Evolutionary conservation across 2,888 invertebrate species (phyloP).

Genomic region (Panopea generosa): DNA sequence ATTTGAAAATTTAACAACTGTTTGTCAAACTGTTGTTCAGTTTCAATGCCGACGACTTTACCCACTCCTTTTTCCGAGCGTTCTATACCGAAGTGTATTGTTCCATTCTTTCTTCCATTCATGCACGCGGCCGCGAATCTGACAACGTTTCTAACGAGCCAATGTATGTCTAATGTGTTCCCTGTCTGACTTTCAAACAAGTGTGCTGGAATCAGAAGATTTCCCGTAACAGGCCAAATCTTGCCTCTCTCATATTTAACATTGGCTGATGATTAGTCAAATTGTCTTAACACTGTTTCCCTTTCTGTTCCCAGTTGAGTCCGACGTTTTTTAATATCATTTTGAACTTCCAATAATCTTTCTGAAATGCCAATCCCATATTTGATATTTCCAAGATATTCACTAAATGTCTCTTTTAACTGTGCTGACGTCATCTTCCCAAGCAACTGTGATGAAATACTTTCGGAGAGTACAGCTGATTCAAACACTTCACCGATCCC

Average conservation of each 20-base stretch:
- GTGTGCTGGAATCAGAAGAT: constrained; percentile 22
- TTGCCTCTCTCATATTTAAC: not conserved
- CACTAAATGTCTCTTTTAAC: constrained; percentile 16
- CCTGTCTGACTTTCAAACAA: no score
- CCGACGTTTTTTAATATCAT: no score
- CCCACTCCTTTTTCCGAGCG: constrained; percentile 10
- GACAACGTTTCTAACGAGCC: constrained; percentile 12
- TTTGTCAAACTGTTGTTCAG: not conserved
- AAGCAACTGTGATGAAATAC: constrained; percentile 18
- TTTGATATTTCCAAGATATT: no score
- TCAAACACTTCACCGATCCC: no score
- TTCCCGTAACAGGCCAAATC: constrained; percentile 19
- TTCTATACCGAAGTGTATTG: constrained; percentile 34
- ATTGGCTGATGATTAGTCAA: constrained; percentile 7
- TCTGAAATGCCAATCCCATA: constrained; percentile 28
- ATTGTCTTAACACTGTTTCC: constrained; percentile 13
- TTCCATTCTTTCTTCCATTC: constrained; percentile 31
- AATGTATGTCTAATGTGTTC: no score
- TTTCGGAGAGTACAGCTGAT: constrained; percentile 1
- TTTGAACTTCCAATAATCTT: no score
- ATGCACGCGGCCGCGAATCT: constrained; percentile 28
- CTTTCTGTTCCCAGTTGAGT: no score
- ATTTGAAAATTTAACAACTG: constrained; percentile 5
- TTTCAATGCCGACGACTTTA: constrained; percentile 8
- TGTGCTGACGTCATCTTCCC: constrained; percentile 4